A percentile compares a stretch with the other conserved stretches of the same genome.
Conservation (phyloP, 2,797 vertebrate species). For the Squalus acanthias region DNA sequence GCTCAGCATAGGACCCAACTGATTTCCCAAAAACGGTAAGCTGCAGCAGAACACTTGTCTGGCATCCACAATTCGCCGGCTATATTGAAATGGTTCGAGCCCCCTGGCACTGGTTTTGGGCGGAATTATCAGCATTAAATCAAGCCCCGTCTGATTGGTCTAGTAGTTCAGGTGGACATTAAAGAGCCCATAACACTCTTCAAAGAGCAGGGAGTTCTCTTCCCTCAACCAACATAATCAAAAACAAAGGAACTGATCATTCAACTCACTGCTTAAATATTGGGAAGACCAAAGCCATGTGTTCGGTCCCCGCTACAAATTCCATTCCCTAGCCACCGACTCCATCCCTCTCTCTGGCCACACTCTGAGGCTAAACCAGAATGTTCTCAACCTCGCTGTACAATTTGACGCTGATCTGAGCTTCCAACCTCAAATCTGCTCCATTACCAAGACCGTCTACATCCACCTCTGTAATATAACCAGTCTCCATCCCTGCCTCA, state of each 20-base stretch:
- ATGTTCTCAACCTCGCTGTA: too few relatives aligned
- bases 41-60: neutral
- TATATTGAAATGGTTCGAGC: neutral
- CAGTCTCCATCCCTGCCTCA: neutral
- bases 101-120: neutral
- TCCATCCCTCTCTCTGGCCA: too few relatives aligned
- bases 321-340: neutral
- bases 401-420: too few relatives aligned
- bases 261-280: neutral
- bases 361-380: neutral
- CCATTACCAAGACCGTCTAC: neutral
- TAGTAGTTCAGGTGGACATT: neutral
- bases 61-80: neutral
- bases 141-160: neutral
- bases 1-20: neutral
- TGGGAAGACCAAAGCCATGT: neutral
- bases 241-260: neutral
- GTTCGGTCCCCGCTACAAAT: neutral
- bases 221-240: neutral
- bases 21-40: neutral
- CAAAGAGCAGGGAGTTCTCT: neutral
- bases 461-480: neutral
- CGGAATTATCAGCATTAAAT: neutral
- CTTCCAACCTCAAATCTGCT: neutral
- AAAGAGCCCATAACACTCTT: neutral